A percentile compares a stretch with the other conserved stretches of the same genome.
Conservation (phyloP, 2,113 vertebrate genomes). For the Lagopus leucura region DNA sequence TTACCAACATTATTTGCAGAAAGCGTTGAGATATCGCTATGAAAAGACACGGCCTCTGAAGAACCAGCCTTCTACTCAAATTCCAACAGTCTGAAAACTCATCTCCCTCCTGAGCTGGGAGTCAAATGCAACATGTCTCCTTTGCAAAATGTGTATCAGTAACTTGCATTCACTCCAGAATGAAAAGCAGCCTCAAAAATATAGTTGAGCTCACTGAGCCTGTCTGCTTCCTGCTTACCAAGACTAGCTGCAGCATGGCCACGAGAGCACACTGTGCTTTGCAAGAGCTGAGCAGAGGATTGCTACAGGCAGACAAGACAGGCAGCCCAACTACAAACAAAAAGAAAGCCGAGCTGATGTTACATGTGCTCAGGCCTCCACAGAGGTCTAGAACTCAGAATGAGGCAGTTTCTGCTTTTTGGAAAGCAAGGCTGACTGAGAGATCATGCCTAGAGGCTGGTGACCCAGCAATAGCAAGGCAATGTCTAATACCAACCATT, state of each 20-base stretch:
- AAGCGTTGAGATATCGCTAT: background rate
- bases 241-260: fast-evolving
- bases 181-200: background rate
- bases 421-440: background rate
- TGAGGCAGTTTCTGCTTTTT: background rate
- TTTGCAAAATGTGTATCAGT: background rate
- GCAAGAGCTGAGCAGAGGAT: background rate
- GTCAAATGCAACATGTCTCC: fast-evolving
- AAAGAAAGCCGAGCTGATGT: background rate
- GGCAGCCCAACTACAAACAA: background rate
- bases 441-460: background rate
- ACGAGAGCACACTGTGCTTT: background rate
- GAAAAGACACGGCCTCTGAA: background rate
- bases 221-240: background rate
- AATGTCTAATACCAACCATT: background rate
- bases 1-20: background rate
- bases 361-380: background rate
- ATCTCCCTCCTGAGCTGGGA: background rate
- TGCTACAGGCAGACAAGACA: background rate
- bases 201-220: background rate
- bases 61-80: background rate
- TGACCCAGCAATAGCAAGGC: background rate
- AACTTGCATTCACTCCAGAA: fast-evolving
- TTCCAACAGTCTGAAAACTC: background rate
- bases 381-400: background rate